Percentiles rank a stretch among this genome's conserved stretches.
These are phyloP conservation scores for Scaptomyza hsui DNA, from an alignment of 1,140 invertebrate genomes.

Conservation along the genomic window DNA sequence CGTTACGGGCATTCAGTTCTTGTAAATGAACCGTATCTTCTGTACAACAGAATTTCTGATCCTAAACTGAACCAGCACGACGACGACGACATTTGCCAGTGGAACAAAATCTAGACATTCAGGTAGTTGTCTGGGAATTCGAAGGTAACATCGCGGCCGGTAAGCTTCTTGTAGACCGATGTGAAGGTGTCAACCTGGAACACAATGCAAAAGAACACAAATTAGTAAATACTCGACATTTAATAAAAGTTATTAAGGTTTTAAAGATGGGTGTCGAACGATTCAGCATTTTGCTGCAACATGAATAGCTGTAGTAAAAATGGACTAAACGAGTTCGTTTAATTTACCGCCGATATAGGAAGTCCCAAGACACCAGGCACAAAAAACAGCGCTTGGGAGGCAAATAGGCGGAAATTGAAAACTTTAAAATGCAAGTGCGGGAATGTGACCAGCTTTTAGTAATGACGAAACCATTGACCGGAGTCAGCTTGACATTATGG, in stretches of 20 bases:
- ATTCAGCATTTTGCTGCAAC: constrained; percentile 29
- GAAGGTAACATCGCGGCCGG: constrained; percentile 98
- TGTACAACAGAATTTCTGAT: constrained; percentile 67
- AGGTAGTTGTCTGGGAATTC: constrained; percentile 99
- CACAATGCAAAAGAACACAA: constrained; percentile 66
- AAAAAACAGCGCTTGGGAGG: constrained; percentile 65
- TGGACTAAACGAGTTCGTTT: constrained; percentile 43
- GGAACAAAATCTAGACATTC: constrained; percentile 86
- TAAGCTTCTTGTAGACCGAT: constrained; percentile 99
- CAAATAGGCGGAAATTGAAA: constrained; percentile 64
- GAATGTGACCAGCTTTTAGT: constrained; percentile 44
- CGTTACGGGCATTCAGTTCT: constrained; percentile 69
- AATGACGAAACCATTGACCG: constrained; percentile 26
- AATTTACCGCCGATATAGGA: constrained; percentile 73
- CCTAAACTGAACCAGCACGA: constrained; percentile 61
- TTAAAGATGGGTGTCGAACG: constrained; percentile 32
- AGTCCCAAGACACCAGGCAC: constrained; percentile 68
- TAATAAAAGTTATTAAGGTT: no score
- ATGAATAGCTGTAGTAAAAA: constrained; percentile 24
- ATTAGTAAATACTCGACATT: neutral
- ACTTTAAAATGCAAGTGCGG: neutral
- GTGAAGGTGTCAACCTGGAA: constrained; percentile 98
- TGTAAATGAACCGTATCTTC: constrained; percentile 56
- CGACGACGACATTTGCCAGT: constrained; percentile 45
- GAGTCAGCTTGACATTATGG: constrained; percentile 53